Conservation (phyloP, 2,797 vertebrate genomes). For the Glyptemys insculpta region DNA sequence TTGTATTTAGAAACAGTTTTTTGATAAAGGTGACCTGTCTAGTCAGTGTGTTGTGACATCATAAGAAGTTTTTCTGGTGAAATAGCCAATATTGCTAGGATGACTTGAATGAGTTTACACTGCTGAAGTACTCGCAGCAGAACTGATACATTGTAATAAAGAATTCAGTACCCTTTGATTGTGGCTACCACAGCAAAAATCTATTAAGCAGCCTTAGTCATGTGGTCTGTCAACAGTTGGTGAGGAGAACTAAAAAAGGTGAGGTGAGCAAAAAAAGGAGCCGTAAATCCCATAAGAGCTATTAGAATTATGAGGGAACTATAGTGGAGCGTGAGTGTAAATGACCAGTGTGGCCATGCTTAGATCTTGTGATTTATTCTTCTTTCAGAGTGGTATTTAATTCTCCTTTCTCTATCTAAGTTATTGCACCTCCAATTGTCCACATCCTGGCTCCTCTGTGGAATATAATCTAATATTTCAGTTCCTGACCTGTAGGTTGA, state of each 20-base stretch:
- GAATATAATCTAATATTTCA: background rate
- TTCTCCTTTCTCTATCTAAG: background rate
- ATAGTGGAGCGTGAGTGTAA: background rate
- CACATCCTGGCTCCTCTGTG: background rate
- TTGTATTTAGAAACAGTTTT: background rate
- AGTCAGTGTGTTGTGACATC: background rate
- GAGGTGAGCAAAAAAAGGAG: background rate
- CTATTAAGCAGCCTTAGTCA: background rate
- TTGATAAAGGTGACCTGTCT: background rate
- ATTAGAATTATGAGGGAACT: background rate
- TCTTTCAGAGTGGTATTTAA: background rate
- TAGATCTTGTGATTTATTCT: background rate
- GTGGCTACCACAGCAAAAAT: background rate
- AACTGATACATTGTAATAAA: background rate
- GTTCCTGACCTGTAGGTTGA: background rate
- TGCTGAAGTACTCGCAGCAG: background rate
- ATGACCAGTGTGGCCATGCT: background rate
- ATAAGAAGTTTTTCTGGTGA: background rate
- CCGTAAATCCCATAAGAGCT: background rate
- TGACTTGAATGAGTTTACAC: background rate
- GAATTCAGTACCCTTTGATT: background rate
- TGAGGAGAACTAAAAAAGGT: background rate
- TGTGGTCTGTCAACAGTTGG: background rate
- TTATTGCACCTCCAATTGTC: background rate
- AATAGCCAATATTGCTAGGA: background rate